Evolutionary conservation across 64 coral and sea anemone genomes (phyloP).

Genomic region (Stichodactyla mertensii): DNA sequence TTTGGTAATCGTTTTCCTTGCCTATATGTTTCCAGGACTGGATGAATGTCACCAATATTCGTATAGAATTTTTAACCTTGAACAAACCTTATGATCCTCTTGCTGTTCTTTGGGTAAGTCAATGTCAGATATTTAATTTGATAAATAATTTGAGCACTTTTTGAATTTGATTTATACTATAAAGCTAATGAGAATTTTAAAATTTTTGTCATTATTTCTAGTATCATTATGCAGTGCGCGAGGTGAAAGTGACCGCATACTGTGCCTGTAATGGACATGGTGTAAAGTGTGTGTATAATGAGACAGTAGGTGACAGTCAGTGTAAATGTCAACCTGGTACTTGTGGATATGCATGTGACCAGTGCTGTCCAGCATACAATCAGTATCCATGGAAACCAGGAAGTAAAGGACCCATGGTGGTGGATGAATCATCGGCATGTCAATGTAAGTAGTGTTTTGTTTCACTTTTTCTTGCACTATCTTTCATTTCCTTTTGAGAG

Average conservation of each 20-base stretch:
- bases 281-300: constrained; percentile 34
- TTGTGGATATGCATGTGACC: constrained; percentile 71
- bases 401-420: constrained; percentile 60
- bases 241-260: constrained; percentile 57
- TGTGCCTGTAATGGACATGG: constrained; percentile 92
- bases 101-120: constrained; percentile 73
- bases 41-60: constrained; percentile 87
- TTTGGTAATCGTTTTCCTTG: background rate
- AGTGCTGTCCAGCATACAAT: constrained; percentile 78
- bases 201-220: constrained; percentile 9
- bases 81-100: constrained; percentile 60
- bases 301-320: constrained; percentile 29
- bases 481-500: too few relatives aligned
- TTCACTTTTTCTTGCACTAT: background rate
- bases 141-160: background rate
- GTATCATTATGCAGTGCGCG: constrained; percentile 92
- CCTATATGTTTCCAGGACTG: constrained; percentile 47
- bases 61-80: constrained; percentile 56
- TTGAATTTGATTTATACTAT: background rate
- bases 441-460: constrained; percentile 35
- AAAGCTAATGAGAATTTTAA: background rate
- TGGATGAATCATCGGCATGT: constrained; percentile 70
- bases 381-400: constrained; percentile 88
- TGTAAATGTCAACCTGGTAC: constrained; percentile 63
- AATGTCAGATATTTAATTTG: too few relatives aligned